Evolutionary conservation across 2,797 vertebrate species (phyloP).

Genomic region (Tolypeutes matacus): DNA sequence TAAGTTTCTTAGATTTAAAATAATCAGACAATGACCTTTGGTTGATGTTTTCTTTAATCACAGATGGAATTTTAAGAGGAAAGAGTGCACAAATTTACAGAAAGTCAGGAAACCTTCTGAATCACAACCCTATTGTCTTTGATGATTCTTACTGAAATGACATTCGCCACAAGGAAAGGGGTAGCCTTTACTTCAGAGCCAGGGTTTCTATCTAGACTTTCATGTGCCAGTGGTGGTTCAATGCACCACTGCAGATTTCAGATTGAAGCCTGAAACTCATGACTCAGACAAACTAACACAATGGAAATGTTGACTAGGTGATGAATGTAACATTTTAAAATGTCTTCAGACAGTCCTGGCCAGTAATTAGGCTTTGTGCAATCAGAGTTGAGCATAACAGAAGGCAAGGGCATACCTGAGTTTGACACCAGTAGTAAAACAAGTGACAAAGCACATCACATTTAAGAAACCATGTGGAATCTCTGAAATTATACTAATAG

Average conservation of each 20-base stretch:
- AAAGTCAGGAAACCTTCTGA: not conserved
- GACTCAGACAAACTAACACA: not conserved
- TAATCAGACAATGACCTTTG: not conserved
- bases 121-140: not conserved
- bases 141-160: not conserved
- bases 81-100: not conserved
- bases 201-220: not conserved
- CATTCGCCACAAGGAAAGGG: not conserved
- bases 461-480: not conserved
- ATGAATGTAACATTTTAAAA: not conserved
- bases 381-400: not conserved
- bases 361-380: not conserved
- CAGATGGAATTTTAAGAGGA: not conserved
- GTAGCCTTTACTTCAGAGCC: not conserved
- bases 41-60: not conserved
- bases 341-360: fast-evolving
- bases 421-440: not conserved
- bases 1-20: not conserved
- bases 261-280: not conserved
- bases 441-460: fast-evolving
- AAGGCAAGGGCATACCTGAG: not conserved
- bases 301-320: not conserved
- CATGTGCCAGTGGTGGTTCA: not conserved
- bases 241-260: not conserved
- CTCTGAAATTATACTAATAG: not conserved